Conservation (phyloP, 2,113 vertebrate genomes). For the Tupaia chinensis region DNA sequence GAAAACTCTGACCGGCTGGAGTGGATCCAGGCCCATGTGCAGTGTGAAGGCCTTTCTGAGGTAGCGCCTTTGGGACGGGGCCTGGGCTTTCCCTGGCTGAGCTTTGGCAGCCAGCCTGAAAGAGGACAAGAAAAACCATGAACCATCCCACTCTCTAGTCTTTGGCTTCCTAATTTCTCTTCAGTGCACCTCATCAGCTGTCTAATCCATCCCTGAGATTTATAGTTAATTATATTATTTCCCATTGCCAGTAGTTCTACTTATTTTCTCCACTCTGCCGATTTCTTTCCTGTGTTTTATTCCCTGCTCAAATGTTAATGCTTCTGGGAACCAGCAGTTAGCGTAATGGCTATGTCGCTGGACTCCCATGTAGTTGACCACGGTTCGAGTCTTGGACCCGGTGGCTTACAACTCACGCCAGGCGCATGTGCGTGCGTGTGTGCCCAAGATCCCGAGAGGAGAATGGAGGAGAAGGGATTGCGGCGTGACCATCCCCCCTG, state of each 20-base stretch:
- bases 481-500: too few relatives aligned
- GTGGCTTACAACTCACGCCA: too few relatives aligned
- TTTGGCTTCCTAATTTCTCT: not conserved
- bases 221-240: not conserved
- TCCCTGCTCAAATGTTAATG: not conserved
- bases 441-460: too few relatives aligned
- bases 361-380: too few relatives aligned
- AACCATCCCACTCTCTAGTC: fast-evolving
- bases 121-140: fast-evolving
- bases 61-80: slow-evolving; percentile 79
- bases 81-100: fast-evolving
- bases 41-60: slow-evolving; percentile 98
- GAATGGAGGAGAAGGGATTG: too few relatives aligned
- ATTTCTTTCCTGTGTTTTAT: not conserved
- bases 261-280: not conserved
- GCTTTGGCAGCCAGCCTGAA: fast-evolving
- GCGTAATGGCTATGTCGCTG: too few relatives aligned
- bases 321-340: not conserved
- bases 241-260: not conserved
- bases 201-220: not conserved
- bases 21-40: slow-evolving; percentile 99
- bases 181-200: not conserved
- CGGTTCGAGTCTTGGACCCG: too few relatives aligned
- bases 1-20: slow-evolving; percentile 98
- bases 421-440: too few relatives aligned